phyloP scores from a whole-genome alignment of 2,113 vertebrate genomes.

The Fukomys damarensis region DNA sequence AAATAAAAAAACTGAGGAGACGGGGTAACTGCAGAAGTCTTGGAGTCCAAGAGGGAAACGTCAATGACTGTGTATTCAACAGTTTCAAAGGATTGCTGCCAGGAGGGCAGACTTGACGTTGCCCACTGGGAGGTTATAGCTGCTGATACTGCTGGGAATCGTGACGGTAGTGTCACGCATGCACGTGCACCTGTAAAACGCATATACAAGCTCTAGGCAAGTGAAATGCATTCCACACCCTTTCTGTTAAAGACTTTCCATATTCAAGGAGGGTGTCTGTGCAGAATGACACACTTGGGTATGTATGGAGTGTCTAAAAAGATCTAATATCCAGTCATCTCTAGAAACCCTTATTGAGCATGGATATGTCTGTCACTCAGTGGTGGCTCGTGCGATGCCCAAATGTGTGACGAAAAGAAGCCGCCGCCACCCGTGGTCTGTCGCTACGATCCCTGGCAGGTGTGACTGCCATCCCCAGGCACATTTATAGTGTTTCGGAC shows the following conservation, averaged over 20 bases:
- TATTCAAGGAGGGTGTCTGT: not conserved
- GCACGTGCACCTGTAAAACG: not conserved
- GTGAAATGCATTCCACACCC: not conserved
- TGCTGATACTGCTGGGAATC: rapidly evolving
- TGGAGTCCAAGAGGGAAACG: not conserved
- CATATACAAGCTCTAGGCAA: not conserved
- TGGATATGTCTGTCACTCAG: not conserved
- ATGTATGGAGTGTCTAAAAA: not conserved
- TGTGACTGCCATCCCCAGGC: not conserved
- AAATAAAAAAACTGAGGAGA: not conserved
- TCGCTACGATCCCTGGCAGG: not conserved
- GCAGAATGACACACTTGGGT: not conserved
- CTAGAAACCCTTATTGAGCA: not conserved
- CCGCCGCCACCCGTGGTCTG: not conserved
- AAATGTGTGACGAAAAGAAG: not conserved
- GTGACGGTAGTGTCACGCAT: too few relatives aligned
- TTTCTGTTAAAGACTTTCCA: not conserved
- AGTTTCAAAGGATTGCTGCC: not conserved
- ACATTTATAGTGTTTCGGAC: not conserved
- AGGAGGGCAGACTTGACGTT: not conserved
- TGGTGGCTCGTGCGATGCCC: not conserved
- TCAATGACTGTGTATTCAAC: not conserved
- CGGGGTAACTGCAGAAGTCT: not conserved
- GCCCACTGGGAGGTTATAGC: not conserved
- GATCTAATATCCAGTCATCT: not conserved